Percentiles rank a stretch among this genome's conserved stretches.
phyloP scores from a whole-genome alignment of 2,888 invertebrate species.

The Orchesellides sinensis region DNA sequence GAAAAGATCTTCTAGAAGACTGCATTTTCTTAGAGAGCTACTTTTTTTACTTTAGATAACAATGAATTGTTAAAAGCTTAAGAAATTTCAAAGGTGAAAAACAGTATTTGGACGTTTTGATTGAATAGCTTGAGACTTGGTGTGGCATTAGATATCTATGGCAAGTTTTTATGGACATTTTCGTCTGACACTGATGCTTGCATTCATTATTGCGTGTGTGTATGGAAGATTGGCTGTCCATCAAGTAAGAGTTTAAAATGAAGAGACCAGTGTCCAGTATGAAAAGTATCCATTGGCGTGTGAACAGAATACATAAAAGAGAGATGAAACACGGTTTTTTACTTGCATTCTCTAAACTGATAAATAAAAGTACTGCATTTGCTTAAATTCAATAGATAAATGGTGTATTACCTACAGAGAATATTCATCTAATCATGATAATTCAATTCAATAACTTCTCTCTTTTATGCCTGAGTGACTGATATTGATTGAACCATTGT shows the following conservation, averaged over 20 bases:
- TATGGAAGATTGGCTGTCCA: neutral
- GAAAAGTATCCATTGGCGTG: constrained; percentile 5
- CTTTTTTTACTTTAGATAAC: too few species aligned
- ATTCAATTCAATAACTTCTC: constrained; percentile 5
- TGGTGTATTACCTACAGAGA: neutral
- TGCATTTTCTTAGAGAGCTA: too few species aligned
- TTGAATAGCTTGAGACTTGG: neutral
- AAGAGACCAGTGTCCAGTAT: neutral
- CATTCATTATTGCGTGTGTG: neutral
- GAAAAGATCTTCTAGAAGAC: too few species aligned
- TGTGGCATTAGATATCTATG: neutral
- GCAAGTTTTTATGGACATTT: constrained; percentile 10
- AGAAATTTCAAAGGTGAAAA: too few species aligned
- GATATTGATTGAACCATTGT: constrained; percentile 29
- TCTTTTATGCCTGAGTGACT: neutral
- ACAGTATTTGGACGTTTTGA: too few species aligned
- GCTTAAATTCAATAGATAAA: neutral
- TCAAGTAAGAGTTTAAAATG: neutral
- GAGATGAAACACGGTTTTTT: neutral
- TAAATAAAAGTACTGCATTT: neutral
- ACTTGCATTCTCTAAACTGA: neutral
- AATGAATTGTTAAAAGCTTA: too few species aligned
- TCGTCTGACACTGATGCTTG: too few species aligned
- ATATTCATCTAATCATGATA: neutral
- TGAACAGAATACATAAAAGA: constrained; percentile 21